Base-by-base conservation (phyloP, 2,113 vertebrate genomes). In the Gymnarchus niloticus region DNA sequence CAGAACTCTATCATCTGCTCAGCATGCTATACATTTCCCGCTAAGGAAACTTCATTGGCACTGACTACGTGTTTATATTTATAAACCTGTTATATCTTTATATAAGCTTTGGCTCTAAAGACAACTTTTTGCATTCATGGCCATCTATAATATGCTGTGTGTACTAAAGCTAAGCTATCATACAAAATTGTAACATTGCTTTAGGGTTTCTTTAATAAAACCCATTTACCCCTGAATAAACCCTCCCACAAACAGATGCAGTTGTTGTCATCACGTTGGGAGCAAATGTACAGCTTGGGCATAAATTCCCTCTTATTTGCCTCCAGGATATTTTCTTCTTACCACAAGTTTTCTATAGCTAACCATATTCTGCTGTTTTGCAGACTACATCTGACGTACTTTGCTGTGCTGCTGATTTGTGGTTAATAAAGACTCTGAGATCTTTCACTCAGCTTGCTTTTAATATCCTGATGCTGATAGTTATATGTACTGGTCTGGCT, bases 381-480 rank as follows among this genome's bases (percentile, higher is more conserved):
- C 52, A 73, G 73, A 82, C 88, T 85, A 84, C 85, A 89, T 65
- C 49, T 85, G 44, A 14, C 41, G 61, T 56, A 56, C 28, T 56
- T 85, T 59, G 10, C 33, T 77, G 49, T n/a, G 33, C 84, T 85
- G 84, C 52, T 0, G 19, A 65, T 56, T 54, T 78, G 69, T 88
- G 81, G 46, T 61, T 87, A 56, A 85, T 59, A 84, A 83, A 87
- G 89, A 81, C 59, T 25, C 52, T 51, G 83, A 87, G 87, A 88
- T 90, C 86, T 86, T 90, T 82, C 86, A 80, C 46, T 88, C 85
- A 44, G 83, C 23, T 87, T 82, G 69, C 84, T 6, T 90, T 89
- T 92, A 91, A 94, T 93, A 93, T 93, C 91, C 91, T 92, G 91
- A 91, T 90, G 88, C 83, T 85, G 3, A 51, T 73, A 87, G 57